These are phyloP conservation scores for Heliconius erato DNA, from an alignment of 2,888 invertebrate species.

Conservation along the genomic window DNA sequence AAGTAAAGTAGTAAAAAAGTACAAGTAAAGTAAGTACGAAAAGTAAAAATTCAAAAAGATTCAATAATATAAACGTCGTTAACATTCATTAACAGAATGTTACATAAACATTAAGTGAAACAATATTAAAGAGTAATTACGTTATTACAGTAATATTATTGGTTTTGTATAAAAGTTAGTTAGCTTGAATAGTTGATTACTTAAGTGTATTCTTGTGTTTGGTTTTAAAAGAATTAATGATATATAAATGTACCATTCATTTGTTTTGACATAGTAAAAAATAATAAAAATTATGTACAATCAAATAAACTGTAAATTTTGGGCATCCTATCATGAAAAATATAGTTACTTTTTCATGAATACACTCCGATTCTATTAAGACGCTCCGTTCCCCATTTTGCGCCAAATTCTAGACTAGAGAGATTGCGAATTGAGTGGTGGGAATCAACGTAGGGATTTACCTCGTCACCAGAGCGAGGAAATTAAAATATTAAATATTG, in stretches of 20 bases:
- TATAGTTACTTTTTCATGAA: too few relatives aligned
- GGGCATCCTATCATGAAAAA: too few relatives aligned
- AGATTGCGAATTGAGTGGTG: too few relatives aligned
- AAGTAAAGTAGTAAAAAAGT: too few relatives aligned
- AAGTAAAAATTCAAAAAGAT: not conserved
- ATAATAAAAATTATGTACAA: not conserved
- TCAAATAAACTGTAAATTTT: not conserved
- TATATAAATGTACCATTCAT: not conserved
- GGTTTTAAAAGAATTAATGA: not conserved
- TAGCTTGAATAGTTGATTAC: not conserved
- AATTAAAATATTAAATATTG: too few relatives aligned
- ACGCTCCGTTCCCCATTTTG: too few relatives aligned
- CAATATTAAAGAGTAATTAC: slow-evolving; percentile 17
- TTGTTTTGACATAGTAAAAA: not conserved
- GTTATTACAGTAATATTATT: slow-evolving; percentile 1
- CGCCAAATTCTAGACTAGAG: too few relatives aligned
- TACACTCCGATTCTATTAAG: too few relatives aligned
- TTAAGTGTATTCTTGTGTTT: not conserved
- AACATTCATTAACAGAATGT: slow-evolving; percentile 1
- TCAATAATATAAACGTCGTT: not conserved
- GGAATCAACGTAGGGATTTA: too few relatives aligned
- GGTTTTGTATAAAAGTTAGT: slow-evolving; percentile 9
- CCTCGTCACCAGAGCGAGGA: too few relatives aligned
- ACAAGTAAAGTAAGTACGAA: too few relatives aligned
- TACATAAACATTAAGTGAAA: slow-evolving; percentile 15